These are phyloP conservation scores for Lepidurus couesii DNA, from an alignment of 1,140 invertebrate species.

Conservation along the genomic window DNA sequence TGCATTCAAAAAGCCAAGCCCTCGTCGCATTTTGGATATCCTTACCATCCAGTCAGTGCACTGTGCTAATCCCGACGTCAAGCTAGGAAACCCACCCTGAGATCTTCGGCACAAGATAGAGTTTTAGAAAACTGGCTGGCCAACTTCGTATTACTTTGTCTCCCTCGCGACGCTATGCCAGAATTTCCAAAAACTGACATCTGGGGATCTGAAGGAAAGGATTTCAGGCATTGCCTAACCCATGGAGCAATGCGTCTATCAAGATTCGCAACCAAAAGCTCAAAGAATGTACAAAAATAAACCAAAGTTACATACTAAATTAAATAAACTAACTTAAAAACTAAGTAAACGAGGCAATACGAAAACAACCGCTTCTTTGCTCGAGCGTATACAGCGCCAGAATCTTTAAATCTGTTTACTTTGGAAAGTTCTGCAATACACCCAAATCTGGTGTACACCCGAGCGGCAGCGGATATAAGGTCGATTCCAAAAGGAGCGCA, in stretches of 20 bases:
- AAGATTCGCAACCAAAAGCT: no score
- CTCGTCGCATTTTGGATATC: not conserved
- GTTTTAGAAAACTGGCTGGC: not conserved
- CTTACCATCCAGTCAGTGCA: not conserved
- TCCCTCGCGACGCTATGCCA: not conserved
- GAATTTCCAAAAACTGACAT: not conserved
- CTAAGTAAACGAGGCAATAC: no score
- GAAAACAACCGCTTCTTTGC: no score
- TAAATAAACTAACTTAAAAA: no score
- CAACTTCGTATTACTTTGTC: not conserved
- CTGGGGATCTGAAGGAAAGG: no score
- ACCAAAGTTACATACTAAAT: no score
- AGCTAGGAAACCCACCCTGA: not conserved
- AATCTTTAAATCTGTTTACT: no score
- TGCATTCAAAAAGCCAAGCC: not conserved
- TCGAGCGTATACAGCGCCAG: no score
- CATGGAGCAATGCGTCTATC: no score
- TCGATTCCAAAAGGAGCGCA: not conserved
- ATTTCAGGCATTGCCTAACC: no score
- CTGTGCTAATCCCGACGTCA: not conserved
- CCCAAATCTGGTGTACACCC: not conserved
- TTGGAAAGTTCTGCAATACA: no score
- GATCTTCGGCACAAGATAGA: not conserved
- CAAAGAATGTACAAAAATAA: no score
- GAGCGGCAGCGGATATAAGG: not conserved